Percentiles rank a stretch among this genome's conserved stretches.
Evolutionary conservation across 2,113 vertebrate genomes (phyloP).

Genomic region (Aptenodytes forsteri): DNA sequence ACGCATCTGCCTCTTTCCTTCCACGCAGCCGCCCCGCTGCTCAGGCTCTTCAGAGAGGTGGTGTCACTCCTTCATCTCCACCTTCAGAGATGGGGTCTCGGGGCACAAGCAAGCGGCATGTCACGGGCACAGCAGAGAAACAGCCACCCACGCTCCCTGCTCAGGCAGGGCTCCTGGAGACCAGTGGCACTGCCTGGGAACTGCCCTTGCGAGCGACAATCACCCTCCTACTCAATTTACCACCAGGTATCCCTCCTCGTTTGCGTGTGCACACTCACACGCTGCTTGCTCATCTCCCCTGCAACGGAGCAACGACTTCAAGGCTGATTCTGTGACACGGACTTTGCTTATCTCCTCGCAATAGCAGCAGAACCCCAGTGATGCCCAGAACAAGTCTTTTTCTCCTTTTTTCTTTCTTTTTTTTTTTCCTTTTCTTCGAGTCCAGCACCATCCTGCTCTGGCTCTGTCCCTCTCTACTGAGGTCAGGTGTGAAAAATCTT

Average conservation of each 20-base stretch:
- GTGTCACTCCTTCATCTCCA: neutral
- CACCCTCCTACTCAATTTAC: rapidly evolving
- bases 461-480: slow-evolving; percentile 55
- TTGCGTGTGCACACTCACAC: neutral
- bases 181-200: neutral
- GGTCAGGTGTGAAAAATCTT: slow-evolving; percentile 70
- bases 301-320: rapidly evolving
- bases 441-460: slow-evolving; percentile 15
- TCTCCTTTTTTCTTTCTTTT: too few species aligned
- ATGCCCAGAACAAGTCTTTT: slow-evolving; percentile 18
- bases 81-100: neutral
- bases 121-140: neutral
- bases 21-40: rapidly evolving
- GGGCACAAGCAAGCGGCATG: rapidly evolving
- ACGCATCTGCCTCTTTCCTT: neutral
- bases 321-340: neutral
- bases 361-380: slow-evolving; percentile 1
- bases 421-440: neutral
- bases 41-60: neutral
- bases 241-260: neutral
- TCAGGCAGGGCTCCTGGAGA: neutral
- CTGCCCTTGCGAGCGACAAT: rapidly evolving
- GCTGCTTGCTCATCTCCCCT: neutral
- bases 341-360: neutral
- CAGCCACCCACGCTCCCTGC: neutral